Evolutionary conservation across 1,140 invertebrate species (phyloP), one percentile per base, ranked within the genome.

Genomic region (Cyclargus thomasi): DNA sequence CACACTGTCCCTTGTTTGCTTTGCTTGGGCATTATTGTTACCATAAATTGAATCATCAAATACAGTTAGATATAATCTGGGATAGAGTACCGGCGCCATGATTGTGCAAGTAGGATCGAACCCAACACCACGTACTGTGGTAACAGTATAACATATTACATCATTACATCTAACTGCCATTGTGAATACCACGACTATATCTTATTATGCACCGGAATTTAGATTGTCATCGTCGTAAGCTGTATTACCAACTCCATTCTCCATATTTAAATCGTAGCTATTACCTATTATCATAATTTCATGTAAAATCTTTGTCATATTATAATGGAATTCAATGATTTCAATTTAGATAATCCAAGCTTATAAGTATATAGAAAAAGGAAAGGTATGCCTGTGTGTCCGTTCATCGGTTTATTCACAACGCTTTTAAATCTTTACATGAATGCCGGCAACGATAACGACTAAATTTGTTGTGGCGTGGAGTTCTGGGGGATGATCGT

Each of bases 41-140:
- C 1, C 1, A 29, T 29, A 29, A 29, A 29, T 29, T 29, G 29
- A 29, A 29, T 47, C 39, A 47, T 47, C 39, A 47, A 47, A 47
- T 47, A 47, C 6, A 47, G 39, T 47, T 47, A 47, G 10, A 47
- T 47, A 11, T 16, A 47, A 47, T 47, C 39, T 47, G 39, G 29
- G 29, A 29, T 29, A 4, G 29, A 47, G 39, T 47, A 47, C 39
- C 10, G 39, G 69, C 63, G 67, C 70, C 70, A 21, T 47, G 20
- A 47, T 77, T 80, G 76, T 79, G 78, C 74, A 80, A 79, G 35
- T 64, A 69, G 72, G 78, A 79, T 76, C 71, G 69, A 78, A 82
- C 67, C 67, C 64, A 74, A 75, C 62, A 75, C 76, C 71, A 67
- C 62, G 23, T 63, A 63, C 62, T 18, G 16, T 16, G n/a, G 11